Base-by-base conservation (phyloP, 2,888 invertebrate genomes). In the Bugula neritina region DNA sequence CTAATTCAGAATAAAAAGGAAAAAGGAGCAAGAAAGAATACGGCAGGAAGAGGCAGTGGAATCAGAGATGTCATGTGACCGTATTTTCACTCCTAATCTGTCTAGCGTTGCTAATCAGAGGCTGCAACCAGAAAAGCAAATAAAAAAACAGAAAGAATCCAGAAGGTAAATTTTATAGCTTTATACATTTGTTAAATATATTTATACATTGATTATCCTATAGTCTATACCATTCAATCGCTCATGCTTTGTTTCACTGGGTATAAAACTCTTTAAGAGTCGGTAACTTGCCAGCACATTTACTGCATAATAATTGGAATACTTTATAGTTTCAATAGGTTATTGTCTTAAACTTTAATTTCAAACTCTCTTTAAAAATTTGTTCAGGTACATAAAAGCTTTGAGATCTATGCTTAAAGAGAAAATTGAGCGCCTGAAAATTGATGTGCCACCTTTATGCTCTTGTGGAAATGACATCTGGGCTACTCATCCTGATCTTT, bases 401-500 rank as follows among this genome's bases (percentile, higher is more conserved):
- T 74, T 83, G 71, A 76, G 79, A 52, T 77, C 77, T 70, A 78
- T 77, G 35, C 74, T 83, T 29, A 74, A 78, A 70, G 80, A 80
- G 72, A 81, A 80, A 73, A 77, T 79, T 13, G 75, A 75, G 71
- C 74, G 77, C 31, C 76, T 75, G 69, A 77, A 77, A n/a, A 70
- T 81, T 5, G 77, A 80, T 73, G 75, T 82, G 54, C 82, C 82
- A 35, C 77, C 81, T 34, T 71, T 83, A 69, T 83, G 83, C 75
- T 80, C 79, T 58, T 83, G 82, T 77, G 81, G 80, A 1, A 76
- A 77, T 25, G 76, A 78, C 0, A 71, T 82, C 2, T 83, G 82
- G 82, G 82, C 82, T 74, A 81, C 81, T 0, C 79, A 80, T 71
- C 82, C 82, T 5, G 81, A 82, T 35, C 81, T 80, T 0, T 83